A percentile compares a stretch with the other conserved stretches of the same genome.
phyloP scores from a whole-genome alignment of 2,888 invertebrate species.

The Girardia tigrina region DNA sequence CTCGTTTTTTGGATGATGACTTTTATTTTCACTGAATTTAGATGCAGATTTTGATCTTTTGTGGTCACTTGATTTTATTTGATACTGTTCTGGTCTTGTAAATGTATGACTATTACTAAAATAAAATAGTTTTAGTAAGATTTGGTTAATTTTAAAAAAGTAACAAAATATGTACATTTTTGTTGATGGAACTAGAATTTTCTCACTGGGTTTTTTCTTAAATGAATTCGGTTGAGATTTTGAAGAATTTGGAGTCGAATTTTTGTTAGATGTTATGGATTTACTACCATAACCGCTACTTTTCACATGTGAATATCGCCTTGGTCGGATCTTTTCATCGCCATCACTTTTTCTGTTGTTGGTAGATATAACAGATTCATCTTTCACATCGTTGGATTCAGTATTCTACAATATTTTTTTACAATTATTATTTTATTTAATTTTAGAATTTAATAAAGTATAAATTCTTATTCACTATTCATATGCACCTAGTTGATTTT shows the following conservation, averaged over 20 bases:
- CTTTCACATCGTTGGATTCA: background rate
- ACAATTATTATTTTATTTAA: too few relatives aligned
- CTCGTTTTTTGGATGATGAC: background rate
- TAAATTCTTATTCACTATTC: too few relatives aligned
- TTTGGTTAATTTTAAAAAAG: too few relatives aligned
- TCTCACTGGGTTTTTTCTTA: background rate
- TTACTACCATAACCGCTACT: constrained; percentile 7
- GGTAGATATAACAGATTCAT: background rate
- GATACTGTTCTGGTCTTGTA: background rate
- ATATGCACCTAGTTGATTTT: too few relatives aligned
- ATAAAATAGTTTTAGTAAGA: too few relatives aligned
- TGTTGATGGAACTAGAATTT: background rate
- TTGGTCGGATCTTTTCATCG: background rate
- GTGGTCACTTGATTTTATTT: background rate
- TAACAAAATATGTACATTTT: too few relatives aligned
- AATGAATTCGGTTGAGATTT: constrained; percentile 2
- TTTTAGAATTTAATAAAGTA: too few relatives aligned
- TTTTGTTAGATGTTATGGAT: background rate
- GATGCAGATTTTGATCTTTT: background rate
- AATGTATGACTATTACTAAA: background rate
- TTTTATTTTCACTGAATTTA: background rate
- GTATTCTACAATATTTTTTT: too few relatives aligned
- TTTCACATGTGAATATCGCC: background rate
- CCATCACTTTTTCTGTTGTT: background rate
- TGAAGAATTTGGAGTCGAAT: background rate